Base-by-base conservation (phyloP, 2,888 invertebrate genomes). In the Brenthis ino region DNA sequence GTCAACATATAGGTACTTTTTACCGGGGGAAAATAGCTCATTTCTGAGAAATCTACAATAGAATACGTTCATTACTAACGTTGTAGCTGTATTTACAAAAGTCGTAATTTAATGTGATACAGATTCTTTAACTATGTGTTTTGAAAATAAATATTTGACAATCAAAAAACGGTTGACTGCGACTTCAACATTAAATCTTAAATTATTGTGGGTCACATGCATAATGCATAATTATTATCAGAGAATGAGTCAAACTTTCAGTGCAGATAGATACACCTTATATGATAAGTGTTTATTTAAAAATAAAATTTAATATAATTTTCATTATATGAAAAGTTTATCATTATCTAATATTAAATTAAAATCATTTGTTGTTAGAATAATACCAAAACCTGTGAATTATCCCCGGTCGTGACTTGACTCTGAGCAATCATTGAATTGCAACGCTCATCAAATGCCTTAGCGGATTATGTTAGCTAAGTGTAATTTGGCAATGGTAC, bases 381-480 rank as follows among this genome's bases (percentile, higher is more conserved):
- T 87, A 87, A 90, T 87, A 87, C 85, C 88, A 85, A 89, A 89
- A 88, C 87, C 86, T 79, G 82, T 86, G 84, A 89, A 90, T 91
- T 89, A 89, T 86, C 80, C 79, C 71, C 79, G 83, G 77, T 89
- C 91, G 91, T 90, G 90, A 89, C 87, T 88, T 81, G 84, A 83
- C 86, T 88, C 80, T 11, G 8, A 80, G 85, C 85, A 88, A 87
- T 86, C 83, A 85, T 82, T 81, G 77, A 78, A 82, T 84, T 82
- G 86, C 83, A 85, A 82, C 84, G 77, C 84, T 83, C 86, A 85
- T 87, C 87, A 84, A 81, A 66, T 80, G 78, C 80, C 75, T 74
- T 74, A 68, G 60, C 33, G 65, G 69, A 69, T 72, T 61, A 57
- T 51, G 70, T 71, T 73, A 65, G 77, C 37, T 43, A 76, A 80